Conservation (phyloP, 2,797 vertebrate genomes). For the Acipenser ruthenus region DNA sequence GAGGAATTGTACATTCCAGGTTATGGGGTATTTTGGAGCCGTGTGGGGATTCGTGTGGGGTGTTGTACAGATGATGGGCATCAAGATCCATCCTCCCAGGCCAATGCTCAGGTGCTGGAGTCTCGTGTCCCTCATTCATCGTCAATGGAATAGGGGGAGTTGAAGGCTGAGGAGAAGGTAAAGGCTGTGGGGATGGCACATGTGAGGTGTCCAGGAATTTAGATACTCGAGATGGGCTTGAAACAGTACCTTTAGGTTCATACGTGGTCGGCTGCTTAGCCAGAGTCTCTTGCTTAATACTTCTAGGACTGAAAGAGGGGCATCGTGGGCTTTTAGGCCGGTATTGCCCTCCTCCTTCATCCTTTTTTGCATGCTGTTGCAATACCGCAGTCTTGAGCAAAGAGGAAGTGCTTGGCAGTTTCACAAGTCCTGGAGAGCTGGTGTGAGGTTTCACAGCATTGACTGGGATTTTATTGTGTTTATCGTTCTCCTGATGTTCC, state of each 20-base stretch:
- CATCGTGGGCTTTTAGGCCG: conserved; percentile 61
- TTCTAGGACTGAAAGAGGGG: conserved; percentile 65
- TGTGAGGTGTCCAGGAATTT: conserved; percentile 43
- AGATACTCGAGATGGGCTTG: conserved; percentile 67
- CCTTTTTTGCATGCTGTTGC: conserved; percentile 66
- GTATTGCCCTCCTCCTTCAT: conserved; percentile 52
- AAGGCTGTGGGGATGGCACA: conserved; percentile 53
- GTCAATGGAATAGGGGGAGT: conserved; percentile 63
- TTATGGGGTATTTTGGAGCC: conserved; percentile 42
- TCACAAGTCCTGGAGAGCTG: conserved; percentile 64
- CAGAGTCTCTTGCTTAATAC: conserved; percentile 54
- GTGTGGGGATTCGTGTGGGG: conserved; percentile 44
- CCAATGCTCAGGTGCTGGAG: conserved; percentile 51
- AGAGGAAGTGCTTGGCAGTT: conserved; percentile 65
- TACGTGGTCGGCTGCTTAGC: conserved; percentile 62
- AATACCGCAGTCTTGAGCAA: conserved; percentile 65
- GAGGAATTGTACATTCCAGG: conserved; percentile 5
- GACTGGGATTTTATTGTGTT: conserved; percentile 75
- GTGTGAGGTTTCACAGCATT: conserved; percentile 76
- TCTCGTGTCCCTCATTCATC: conserved; percentile 57
- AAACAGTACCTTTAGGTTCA: conserved; percentile 60
- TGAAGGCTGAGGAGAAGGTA: conserved; percentile 56
- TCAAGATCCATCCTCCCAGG: conserved; percentile 54
- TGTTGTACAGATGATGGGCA: conserved; percentile 54
- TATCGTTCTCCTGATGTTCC: conserved; percentile 82